Evolutionary conservation across 2,113 vertebrate genomes (phyloP).

Genomic region (Caranx ignobilis): DNA sequence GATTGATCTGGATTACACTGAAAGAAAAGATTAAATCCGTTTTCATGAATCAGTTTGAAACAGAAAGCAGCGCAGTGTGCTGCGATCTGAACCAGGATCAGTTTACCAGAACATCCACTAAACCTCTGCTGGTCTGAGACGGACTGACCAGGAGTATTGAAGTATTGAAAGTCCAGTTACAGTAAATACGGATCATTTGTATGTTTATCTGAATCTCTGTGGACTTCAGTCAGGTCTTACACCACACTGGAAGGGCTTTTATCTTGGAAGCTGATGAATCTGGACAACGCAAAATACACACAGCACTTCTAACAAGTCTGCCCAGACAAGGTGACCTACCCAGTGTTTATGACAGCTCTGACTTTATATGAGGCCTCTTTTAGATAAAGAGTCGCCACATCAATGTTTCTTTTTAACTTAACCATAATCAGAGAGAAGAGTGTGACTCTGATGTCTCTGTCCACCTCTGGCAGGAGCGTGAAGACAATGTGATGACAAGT

Average conservation of each 20-base stretch:
- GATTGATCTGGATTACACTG: conserved; percentile 30
- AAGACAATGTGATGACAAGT: background rate
- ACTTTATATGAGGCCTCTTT: background rate
- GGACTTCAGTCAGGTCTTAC: too few relatives aligned
- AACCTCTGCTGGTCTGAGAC: background rate
- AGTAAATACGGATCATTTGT: too few relatives aligned
- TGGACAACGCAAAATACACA: background rate
- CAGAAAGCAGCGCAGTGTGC: background rate
- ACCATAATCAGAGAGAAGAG: too few relatives aligned
- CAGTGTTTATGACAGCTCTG: background rate
- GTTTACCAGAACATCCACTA: background rate
- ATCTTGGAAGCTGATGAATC: background rate
- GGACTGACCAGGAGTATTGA: too few relatives aligned
- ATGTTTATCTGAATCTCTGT: too few relatives aligned
- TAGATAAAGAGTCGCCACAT: background rate
- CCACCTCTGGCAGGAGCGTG: background rate
- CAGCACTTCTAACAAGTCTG: background rate
- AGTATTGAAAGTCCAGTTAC: too few relatives aligned
- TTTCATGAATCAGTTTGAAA: conserved; percentile 5
- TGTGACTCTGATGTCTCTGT: background rate
- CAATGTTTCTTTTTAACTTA: background rate
- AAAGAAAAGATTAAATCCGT: conserved; percentile 13
- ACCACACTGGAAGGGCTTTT: too few relatives aligned
- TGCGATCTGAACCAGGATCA: background rate
- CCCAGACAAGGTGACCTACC: background rate